A percentile compares a stretch with the other conserved stretches of the same genome.
Conservation (phyloP, 2,797 vertebrate genomes). For the Menidia menidia region DNA sequence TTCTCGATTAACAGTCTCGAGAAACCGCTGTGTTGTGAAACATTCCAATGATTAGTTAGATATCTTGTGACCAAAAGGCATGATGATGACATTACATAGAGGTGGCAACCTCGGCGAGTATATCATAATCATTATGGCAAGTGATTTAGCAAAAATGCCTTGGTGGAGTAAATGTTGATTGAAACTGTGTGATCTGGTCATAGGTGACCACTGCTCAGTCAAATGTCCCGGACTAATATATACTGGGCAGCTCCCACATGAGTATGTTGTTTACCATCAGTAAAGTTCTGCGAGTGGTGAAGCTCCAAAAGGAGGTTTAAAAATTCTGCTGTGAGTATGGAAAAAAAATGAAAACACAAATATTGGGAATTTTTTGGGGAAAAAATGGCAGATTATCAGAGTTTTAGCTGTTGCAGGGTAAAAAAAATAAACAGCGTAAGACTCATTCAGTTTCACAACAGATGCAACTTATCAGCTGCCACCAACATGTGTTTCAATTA, state of each 20-base stretch:
- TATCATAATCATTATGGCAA: not conserved
- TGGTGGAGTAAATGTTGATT: not conserved
- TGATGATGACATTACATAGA: constrained; percentile 10
- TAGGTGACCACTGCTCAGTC: constrained; percentile 10
- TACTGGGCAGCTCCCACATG: constrained; percentile 14
- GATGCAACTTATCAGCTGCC: constrained; percentile 54
- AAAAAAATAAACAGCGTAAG: constrained; percentile 41
- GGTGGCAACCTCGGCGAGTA: not conserved
- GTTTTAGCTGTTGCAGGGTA: not conserved
- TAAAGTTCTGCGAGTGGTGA: constrained; percentile 1
- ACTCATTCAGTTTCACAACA: constrained; percentile 33
- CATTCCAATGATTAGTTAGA: constrained; percentile 17
- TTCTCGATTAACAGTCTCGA: constrained; percentile 44
- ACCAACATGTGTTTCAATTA: constrained; percentile 57
- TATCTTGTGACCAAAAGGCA: constrained; percentile 52
- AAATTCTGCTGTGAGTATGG: not conserved
- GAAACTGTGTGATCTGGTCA: constrained; percentile 22
- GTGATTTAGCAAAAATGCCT: not conserved
- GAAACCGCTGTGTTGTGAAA: constrained; percentile 37
- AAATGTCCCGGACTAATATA: constrained; percentile 14
- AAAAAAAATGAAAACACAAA: not conserved
- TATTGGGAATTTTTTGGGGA: too few species aligned
- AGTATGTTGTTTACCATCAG: constrained; percentile 35
- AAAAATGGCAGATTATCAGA: not conserved
- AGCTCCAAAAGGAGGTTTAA: not conserved